Percentiles rank a stretch among this genome's conserved stretches.
Conservation (phyloP, 2,888 invertebrate species). For the Hirtodrosophila cameraria region DNA sequence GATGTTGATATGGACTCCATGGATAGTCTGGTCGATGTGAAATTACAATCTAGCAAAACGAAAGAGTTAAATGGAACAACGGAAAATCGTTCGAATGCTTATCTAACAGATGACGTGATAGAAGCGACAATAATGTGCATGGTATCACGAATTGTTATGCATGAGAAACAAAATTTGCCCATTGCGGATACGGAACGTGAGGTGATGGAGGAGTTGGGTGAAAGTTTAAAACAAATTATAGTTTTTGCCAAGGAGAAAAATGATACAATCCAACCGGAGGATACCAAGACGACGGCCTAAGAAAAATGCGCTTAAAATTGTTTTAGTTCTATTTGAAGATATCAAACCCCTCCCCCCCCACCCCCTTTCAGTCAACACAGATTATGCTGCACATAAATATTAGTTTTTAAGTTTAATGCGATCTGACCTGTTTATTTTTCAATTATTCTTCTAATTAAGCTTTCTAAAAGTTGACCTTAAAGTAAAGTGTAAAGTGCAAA, state of each 20-base stretch:
- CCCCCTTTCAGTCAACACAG: conserved; percentile 4
- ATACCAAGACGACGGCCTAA: conserved; percentile 43
- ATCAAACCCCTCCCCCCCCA: conserved; percentile 3
- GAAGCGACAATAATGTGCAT: conserved; percentile 98
- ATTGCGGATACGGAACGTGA: conserved; percentile 87
- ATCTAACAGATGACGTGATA: conserved; percentile 96
- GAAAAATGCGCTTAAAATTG: conserved; percentile 13
- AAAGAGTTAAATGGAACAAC: conserved; percentile 24
- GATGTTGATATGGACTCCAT: conserved; percentile 83
- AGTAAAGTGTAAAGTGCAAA: conserved; percentile 55
- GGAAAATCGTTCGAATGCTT: conserved; percentile 90
- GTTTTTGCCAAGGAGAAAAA: conserved; percentile 86
- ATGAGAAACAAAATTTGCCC: conserved; percentile 90
- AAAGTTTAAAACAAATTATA: conserved; percentile 97
- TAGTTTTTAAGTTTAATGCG: conserved; percentile 36
- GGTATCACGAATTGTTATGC: conserved; percentile 95
- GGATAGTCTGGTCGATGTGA: conserved; percentile 55
- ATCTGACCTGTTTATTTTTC: conserved; percentile 13
- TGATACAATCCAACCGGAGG: conserved; percentile 64
- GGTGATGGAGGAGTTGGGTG: conserved; percentile 96
- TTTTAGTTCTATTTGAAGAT: conserved; percentile 7
- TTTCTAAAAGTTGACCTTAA: conserved; percentile 70
- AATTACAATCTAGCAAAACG: conserved; percentile 33
- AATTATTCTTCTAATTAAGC: conserved; percentile 34
- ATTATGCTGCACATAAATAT: conserved; percentile 9